Evolutionary conservation across 2,797 vertebrate genomes (phyloP), one percentile per base, ranked within the genome.

Genomic region (Tenualosa ilisha): DNA sequence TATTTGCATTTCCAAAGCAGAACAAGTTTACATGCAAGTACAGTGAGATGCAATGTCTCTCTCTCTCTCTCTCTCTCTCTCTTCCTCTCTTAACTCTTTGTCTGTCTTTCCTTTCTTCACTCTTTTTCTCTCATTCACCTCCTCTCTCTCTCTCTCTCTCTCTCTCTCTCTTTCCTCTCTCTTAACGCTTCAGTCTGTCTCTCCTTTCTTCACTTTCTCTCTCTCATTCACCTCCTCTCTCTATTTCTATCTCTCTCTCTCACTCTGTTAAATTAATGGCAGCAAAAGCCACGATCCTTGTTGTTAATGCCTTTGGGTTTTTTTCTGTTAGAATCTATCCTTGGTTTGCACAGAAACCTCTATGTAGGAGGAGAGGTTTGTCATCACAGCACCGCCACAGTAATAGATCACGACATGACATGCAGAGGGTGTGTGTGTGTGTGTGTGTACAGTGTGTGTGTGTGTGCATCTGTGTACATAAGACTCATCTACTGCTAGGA

Each of bases 381-480:
- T 68, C 11, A 68, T 72, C 31, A 31, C 12, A 37, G 13, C 31
- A 6, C 65, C 13, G 31, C 5, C 26, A 31, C 26, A 17, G 65
- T 72, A 31, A 72, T 40, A 72, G 65, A 72, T 68, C 65, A 72
- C 65, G n/a, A 24, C 24, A 56, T 88, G 56, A 26, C 61, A 24
- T n/a, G 12, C 65, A 72, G 31, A 37, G 31, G 65, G 31, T 72
- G 65, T 72, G 65, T 68, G 26, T 68, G 65, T 86, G 85, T 20
- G 65, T 86, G 81, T 13, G 83, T 75, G 31, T 75, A 50, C 40
- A 37, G 63, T 37, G 53, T 79, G 24, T 54, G 63, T 31, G 20
- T 53, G 72, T 82, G 82, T 83, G 46, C 53, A 24, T 83, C 31
- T 81, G 53, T 61, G 81, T 86, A 40, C 40, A 84, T 53, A 46